Conservation (phyloP, 2,113 vertebrate species). For the Regulus satrapa region DNA sequence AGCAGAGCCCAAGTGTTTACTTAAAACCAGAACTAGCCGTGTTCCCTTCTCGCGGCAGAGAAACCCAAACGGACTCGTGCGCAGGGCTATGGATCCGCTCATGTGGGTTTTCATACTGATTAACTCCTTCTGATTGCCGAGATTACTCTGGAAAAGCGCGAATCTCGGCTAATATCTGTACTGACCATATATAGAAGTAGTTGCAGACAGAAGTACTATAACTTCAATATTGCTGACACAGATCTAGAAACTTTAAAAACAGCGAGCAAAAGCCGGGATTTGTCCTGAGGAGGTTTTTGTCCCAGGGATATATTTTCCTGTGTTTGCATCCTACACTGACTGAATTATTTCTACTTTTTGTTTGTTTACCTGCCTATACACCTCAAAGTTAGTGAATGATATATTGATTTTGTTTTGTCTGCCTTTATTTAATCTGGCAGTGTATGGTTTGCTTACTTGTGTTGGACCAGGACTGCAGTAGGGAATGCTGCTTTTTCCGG, state of each 20-base stretch:
- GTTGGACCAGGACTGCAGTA: background rate
- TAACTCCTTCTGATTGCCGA: background rate
- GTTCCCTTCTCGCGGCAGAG: background rate
- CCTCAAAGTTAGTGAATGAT: background rate
- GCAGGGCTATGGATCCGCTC: background rate
- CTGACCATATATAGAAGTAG: conserved; percentile 55
- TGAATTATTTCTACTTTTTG: background rate
- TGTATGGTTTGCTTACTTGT: background rate
- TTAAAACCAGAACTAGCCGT: background rate
- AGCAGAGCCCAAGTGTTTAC: background rate
- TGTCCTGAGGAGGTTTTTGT: background rate
- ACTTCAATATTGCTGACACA: background rate
- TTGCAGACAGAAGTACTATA: background rate
- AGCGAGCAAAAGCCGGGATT: background rate
- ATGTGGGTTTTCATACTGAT: background rate
- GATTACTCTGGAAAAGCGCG: background rate
- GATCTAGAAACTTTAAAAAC: background rate
- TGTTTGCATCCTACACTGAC: background rate
- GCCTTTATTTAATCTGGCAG: background rate
- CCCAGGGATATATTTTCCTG: background rate
- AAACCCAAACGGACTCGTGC: background rate
- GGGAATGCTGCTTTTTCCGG: background rate
- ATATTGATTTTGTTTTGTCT: background rate
- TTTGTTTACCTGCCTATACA: background rate
- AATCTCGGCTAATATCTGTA: background rate